Evolutionary conservation across 2,113 vertebrate genomes (phyloP).

Genomic region (Pampusana beccarii): DNA sequence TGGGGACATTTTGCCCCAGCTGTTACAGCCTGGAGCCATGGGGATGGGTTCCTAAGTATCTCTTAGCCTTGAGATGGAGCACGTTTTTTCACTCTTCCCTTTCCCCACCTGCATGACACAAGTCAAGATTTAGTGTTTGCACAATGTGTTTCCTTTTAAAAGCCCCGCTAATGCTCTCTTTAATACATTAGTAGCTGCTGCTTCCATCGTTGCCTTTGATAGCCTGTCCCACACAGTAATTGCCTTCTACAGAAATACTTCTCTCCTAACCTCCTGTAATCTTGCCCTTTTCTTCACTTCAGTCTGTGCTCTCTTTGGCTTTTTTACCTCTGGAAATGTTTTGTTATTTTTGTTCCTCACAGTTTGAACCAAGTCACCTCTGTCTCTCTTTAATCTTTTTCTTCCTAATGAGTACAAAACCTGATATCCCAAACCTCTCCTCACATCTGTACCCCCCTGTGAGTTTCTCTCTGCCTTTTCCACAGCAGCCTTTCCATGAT

Average conservation of each 20-base stretch:
- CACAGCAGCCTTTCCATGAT: neutral
- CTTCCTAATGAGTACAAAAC: slow-evolving; percentile 14
- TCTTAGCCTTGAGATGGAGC: neutral
- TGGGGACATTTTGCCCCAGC: neutral
- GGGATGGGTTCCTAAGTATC: neutral
- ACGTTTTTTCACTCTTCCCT: neutral
- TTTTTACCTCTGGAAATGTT: neutral
- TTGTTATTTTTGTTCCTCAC: neutral
- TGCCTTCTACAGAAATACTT: neutral
- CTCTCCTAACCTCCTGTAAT: neutral
- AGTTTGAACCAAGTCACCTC: neutral
- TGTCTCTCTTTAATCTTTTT: neutral
- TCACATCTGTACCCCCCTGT: neutral
- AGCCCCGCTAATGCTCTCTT: neutral
- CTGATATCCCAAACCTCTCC: neutral
- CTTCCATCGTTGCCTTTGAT: neutral
- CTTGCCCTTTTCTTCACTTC: neutral
- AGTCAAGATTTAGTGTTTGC: neutral
- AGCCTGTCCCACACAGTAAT: neutral
- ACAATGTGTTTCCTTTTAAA: neutral
- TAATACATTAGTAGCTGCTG: neutral
- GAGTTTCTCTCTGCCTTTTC: neutral
- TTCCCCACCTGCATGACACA: neutral
- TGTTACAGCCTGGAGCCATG: neutral
- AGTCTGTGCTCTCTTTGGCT: neutral